A percentile compares a stretch with the other conserved stretches of the same genome.
phyloP scores from a whole-genome alignment of 2,888 invertebrate genomes.

The Muscina levida region DNA sequence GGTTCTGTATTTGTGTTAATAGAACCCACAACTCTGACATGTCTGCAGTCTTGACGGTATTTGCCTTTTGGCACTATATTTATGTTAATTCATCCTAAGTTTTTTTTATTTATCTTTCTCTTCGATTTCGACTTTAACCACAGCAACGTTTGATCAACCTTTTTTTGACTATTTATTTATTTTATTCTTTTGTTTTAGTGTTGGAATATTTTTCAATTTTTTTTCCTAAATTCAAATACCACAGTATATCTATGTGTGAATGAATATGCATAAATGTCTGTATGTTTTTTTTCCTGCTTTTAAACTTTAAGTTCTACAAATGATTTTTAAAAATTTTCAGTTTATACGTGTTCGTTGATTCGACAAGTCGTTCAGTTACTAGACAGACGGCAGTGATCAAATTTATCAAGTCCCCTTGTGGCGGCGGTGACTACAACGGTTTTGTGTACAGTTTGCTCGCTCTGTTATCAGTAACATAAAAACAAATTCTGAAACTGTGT shows the following conservation, averaged over 20 bases:
- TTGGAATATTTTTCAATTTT: constrained; percentile 9
- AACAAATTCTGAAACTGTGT: constrained; percentile 15
- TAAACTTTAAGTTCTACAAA: constrained; percentile 67
- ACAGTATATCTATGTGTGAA: too few relatives aligned
- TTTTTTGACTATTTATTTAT: constrained; percentile 9
- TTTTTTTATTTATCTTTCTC: too few relatives aligned
- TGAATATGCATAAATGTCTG: constrained; percentile 7
- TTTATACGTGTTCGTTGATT: constrained; percentile 70
- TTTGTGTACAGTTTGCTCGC: too few relatives aligned
- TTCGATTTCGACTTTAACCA: constrained; percentile 9
- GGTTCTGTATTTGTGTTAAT: background rate
- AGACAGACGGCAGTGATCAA: background rate
- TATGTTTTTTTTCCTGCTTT: constrained; percentile 30
- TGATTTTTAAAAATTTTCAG: constrained; percentile 72
- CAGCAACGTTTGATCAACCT: constrained; percentile 21
- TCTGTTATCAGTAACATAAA: constrained; percentile 40
- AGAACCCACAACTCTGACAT: too few relatives aligned
- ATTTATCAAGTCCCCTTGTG: background rate
- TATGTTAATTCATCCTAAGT: constrained; percentile 60
- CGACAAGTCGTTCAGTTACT: constrained; percentile 47
- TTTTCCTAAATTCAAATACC: too few relatives aligned
- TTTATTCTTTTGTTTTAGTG: background rate
- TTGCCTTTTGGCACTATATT: constrained; percentile 52
- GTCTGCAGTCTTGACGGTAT: constrained; percentile 17
- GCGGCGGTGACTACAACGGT: background rate